phyloP scores from a whole-genome alignment of 2,797 vertebrate genomes.

The Enteromius afrohamiltoni region DNA sequence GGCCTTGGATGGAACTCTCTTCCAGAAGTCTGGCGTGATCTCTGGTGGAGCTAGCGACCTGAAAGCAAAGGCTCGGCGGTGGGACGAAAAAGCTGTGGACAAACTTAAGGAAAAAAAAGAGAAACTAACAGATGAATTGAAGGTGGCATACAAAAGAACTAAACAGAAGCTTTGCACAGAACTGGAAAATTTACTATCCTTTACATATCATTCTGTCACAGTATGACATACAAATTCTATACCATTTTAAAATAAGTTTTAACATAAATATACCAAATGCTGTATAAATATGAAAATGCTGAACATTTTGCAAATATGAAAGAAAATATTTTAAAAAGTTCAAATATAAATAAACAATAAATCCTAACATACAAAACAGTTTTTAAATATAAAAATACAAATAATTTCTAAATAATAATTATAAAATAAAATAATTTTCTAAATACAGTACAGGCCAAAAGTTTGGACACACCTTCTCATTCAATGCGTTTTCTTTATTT shows the following conservation, averaged over 20 bases:
- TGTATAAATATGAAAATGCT: background rate
- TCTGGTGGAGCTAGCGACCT: slow-evolving; percentile 96
- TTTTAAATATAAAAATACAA: background rate
- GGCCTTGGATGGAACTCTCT: slow-evolving; percentile 90
- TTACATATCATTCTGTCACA: background rate
- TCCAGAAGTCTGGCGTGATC: slow-evolving; percentile 96
- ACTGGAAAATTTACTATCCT: background rate
- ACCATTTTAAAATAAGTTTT: background rate
- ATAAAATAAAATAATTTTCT: background rate
- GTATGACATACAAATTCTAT: background rate
- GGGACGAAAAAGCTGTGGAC: slow-evolving; percentile 96
- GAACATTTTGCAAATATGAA: background rate
- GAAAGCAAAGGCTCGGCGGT: slow-evolving; percentile 93
- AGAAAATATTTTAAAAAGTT: background rate
- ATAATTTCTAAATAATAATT: background rate
- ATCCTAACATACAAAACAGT: background rate
- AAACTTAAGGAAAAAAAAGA: slow-evolving; percentile 97
- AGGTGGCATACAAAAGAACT: slow-evolving; percentile 72
- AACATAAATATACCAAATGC: background rate
- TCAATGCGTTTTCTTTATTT: too few species aligned
- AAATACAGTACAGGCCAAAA: background rate
- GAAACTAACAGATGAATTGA: slow-evolving; percentile 91
- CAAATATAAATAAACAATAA: background rate
- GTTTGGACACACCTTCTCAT: too few species aligned
- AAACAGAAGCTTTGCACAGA: background rate